Percentiles rank a stretch among this genome's conserved stretches.
Evolutionary conservation across 2,113 vertebrate genomes (phyloP).

Genomic region (Mugil cephalus): DNA sequence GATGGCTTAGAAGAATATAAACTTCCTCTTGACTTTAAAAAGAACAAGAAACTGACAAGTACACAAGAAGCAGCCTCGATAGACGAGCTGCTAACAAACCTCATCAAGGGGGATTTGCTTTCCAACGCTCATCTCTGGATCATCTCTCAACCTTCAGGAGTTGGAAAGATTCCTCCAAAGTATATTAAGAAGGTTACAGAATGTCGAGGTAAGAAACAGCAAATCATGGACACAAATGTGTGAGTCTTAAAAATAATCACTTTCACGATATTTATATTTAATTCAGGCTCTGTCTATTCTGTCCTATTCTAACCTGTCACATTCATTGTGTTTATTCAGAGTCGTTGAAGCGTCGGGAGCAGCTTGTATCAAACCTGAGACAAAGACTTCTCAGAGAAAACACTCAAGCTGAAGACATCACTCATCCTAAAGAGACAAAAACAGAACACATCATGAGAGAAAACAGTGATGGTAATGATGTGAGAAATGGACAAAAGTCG

Average conservation of each 20-base stretch:
- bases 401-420: neutral
- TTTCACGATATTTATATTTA: too few relatives aligned
- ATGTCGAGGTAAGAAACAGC: conserved; percentile 52
- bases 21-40: conserved; percentile 40
- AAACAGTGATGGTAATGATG: neutral
- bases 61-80: neutral
- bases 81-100: conserved; percentile 48
- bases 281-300: too few relatives aligned
- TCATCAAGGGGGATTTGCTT: conserved; percentile 41
- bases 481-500: neutral
- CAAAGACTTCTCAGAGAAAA: neutral
- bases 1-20: conserved; percentile 36
- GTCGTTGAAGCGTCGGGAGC: neutral
- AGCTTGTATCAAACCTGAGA: conserved; percentile 8
- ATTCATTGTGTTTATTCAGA: conserved; percentile 16
- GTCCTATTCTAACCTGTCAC: too few relatives aligned
- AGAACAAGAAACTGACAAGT: neutral
- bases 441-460: conserved; percentile 51
- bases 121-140: conserved; percentile 45
- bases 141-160: conserved; percentile 44
- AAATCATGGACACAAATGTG: too few relatives aligned
- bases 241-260: too few relatives aligned
- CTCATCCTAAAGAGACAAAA: conserved; percentile 37
- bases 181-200: conserved; percentile 26
- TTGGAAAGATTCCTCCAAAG: conserved; percentile 25